A percentile compares a stretch with the other conserved stretches of the same genome.
These are phyloP conservation scores for Silurus lanzhouensis DNA, from an alignment of 2,797 vertebrate genomes.

Conservation along the genomic window DNA sequence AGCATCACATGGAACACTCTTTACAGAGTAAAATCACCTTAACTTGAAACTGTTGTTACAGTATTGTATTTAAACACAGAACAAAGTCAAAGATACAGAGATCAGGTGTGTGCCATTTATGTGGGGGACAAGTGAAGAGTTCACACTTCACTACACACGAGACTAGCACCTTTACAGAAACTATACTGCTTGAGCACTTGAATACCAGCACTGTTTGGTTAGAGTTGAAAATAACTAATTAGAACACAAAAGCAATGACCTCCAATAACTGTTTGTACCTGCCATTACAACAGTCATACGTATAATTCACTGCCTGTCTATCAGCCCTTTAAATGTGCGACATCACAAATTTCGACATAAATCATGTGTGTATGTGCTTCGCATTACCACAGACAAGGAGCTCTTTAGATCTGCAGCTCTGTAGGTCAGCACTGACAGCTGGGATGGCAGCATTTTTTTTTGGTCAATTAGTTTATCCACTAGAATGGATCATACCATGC, in stretches of 20 bases:
- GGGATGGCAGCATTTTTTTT: not conserved
- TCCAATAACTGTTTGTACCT: not conserved
- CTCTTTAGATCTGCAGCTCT: not conserved
- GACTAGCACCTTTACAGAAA: slow-evolving; percentile 53
- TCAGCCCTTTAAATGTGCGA: slow-evolving; percentile 23
- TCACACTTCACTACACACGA: slow-evolving; percentile 24
- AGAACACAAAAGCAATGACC: not conserved
- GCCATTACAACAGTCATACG: slow-evolving; percentile 5
- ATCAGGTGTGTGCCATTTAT: slow-evolving; percentile 16
- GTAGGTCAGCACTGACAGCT: not conserved
- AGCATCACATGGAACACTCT: not conserved
- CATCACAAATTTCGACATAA: not conserved
- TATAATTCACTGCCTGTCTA: not conserved
- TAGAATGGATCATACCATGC: not conserved
- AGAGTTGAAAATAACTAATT: not conserved
- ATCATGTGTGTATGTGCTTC: not conserved
- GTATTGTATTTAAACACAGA: slow-evolving; percentile 24
- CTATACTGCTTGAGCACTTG: slow-evolving; percentile 19
- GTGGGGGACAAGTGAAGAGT: slow-evolving; percentile 20
- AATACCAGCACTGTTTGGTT: slow-evolving; percentile 16
- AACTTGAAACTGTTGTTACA: slow-evolving; percentile 28
- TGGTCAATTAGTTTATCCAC: slow-evolving; percentile 14
- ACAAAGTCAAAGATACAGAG: slow-evolving; percentile 41
- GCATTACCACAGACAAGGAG: slow-evolving; percentile 6
- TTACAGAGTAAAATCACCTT: not conserved